Evolutionary conservation across 2,113 vertebrate genomes (phyloP).

Genomic region (Tringa solitaria): DNA sequence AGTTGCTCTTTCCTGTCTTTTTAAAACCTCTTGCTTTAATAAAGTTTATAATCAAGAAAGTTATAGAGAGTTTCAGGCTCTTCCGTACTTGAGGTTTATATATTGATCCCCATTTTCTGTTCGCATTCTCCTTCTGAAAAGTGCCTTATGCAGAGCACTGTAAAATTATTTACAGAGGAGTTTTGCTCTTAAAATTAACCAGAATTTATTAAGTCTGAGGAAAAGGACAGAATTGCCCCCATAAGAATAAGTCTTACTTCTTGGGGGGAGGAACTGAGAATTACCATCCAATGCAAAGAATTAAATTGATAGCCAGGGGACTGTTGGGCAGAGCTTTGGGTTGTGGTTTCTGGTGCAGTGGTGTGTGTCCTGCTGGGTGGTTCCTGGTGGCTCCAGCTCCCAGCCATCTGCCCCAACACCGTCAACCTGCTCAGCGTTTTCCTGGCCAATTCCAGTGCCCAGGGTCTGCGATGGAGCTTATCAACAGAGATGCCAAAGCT

Average conservation of each 20-base stretch:
- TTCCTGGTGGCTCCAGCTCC: background rate
- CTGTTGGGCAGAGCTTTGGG: background rate
- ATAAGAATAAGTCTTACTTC: background rate
- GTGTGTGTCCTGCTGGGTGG: background rate
- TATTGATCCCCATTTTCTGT: background rate
- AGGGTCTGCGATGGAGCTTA: background rate
- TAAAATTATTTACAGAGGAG: background rate
- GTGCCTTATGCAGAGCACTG: background rate
- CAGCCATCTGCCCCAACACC: rapidly evolving
- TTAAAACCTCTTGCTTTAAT: background rate
- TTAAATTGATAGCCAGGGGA: background rate
- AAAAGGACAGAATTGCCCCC: background rate
- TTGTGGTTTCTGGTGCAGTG: background rate
- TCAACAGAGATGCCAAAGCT: background rate
- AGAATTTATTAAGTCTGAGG: background rate
- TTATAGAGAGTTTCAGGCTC: background rate
- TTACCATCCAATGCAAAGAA: background rate
- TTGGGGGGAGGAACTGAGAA: background rate
- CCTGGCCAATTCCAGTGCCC: background rate
- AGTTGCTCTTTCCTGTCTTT: background rate
- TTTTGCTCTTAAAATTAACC: background rate
- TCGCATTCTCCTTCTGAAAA: background rate
- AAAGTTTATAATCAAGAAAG: background rate
- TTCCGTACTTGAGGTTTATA: background rate
- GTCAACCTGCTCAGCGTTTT: background rate